Conservation (phyloP, 1,140 invertebrate genomes). For the Venustaconcha ellipsiformis region DNA sequence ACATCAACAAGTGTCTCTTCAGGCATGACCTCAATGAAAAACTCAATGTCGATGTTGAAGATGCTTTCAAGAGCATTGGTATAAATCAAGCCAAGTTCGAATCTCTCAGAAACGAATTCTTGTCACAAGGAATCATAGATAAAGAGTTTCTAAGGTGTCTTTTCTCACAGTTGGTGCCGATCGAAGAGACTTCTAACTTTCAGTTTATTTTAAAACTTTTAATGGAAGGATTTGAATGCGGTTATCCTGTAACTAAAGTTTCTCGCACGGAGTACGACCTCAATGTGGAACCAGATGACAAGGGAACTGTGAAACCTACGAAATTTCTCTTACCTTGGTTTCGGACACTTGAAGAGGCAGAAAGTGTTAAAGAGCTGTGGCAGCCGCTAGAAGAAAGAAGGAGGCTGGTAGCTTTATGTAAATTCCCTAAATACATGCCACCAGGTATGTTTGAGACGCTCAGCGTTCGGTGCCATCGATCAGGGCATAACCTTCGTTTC, state of each 20-base stretch:
- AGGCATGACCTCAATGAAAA: conserved; percentile 43
- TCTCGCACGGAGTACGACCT: conserved; percentile 12
- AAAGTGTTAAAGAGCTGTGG: conserved; percentile 33
- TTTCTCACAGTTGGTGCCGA: conserved; percentile 44
- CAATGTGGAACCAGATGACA: conserved; percentile 22
- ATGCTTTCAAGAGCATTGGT: conserved; percentile 44
- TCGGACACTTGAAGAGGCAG: conserved; percentile 37
- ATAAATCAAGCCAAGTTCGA: conserved; percentile 52
- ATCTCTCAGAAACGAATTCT: conserved; percentile 50
- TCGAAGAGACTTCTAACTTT: conserved; percentile 27
- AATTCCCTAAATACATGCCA: conserved; percentile 60
- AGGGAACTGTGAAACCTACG: conserved; percentile 1
- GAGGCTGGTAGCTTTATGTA: conserved; percentile 37
- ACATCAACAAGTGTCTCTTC: conserved; percentile 55
- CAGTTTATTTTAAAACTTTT: background rate
- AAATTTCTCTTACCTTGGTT: conserved; percentile 50
- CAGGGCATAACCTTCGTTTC: conserved; percentile 46
- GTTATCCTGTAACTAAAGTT: background rate
- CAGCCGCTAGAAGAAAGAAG: conserved; percentile 15
- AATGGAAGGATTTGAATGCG: background rate
- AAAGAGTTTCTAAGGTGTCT: conserved; percentile 56
- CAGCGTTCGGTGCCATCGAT: conserved; percentile 44
- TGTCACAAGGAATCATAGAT: conserved; percentile 55
- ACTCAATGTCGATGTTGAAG: conserved; percentile 43
- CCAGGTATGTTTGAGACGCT: conserved; percentile 62